These are phyloP conservation scores for Microcebus jonahi DNA, from an alignment of 2,113 vertebrate species.

Conservation along the genomic window DNA sequence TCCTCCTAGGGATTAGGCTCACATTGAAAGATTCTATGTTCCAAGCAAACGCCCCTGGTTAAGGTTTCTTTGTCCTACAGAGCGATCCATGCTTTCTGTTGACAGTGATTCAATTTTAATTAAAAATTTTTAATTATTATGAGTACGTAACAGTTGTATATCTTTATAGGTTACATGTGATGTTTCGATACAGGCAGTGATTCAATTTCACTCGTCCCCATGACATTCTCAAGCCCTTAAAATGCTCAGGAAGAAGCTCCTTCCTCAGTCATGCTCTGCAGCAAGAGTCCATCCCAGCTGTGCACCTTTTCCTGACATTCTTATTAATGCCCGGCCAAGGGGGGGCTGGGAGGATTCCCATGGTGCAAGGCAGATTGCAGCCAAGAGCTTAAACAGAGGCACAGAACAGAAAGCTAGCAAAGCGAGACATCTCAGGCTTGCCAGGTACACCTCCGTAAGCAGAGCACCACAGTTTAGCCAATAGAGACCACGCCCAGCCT, in stretches of 20 bases:
- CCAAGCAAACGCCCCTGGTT: not conserved
- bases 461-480: slow-evolving; percentile 61
- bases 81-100: not conserved
- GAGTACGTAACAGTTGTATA: too few relatives aligned
- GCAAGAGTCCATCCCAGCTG: not conserved
- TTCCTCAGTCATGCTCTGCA: not conserved
- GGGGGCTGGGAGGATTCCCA: slow-evolving; percentile 41
- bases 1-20: not conserved
- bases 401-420: slow-evolving; percentile 51
- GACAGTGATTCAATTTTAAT: not conserved
- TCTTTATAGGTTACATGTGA: too few relatives aligned
- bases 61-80: not conserved
- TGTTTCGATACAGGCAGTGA: not conserved
- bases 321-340: not conserved
- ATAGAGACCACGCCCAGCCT: not conserved
- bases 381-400: not conserved
- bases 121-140: too few relatives aligned
- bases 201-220: not conserved
- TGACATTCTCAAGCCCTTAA: not conserved
- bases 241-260: slow-evolving; percentile 17
- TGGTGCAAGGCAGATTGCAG: slow-evolving; percentile 36
- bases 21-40: not conserved
- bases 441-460: slow-evolving; percentile 39
- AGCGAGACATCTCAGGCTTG: slow-evolving; percentile 11
- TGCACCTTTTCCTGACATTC: not conserved